These are phyloP conservation scores for Heterotilapia buettikoferi DNA, from an alignment of 2,113 vertebrate genomes.

Conservation along the genomic window DNA sequence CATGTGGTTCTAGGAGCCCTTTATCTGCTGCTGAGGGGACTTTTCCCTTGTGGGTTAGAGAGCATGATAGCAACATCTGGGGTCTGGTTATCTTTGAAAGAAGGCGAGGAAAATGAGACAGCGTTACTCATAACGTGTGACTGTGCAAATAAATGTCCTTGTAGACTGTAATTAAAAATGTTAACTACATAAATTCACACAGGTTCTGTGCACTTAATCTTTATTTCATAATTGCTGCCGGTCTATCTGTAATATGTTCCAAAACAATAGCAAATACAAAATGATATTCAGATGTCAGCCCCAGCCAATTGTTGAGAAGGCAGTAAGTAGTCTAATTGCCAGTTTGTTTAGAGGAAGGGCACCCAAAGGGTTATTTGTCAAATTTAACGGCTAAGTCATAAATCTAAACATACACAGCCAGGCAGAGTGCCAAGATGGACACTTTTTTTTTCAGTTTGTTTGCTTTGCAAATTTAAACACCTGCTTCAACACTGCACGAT, in stretches of 20 bases:
- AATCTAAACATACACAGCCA: constrained; percentile 55
- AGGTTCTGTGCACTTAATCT: background rate
- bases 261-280: background rate
- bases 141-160: background rate
- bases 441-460: constrained; percentile 21
- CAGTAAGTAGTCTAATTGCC: constrained; percentile 44
- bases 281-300: background rate
- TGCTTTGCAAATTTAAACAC: constrained; percentile 45
- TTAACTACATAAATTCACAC: background rate
- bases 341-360: constrained; percentile 51
- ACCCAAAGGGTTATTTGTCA: constrained; percentile 57
- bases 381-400: constrained; percentile 49
- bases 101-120: background rate
- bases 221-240: background rate
- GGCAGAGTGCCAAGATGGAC: constrained; percentile 37
- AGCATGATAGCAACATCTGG: constrained; percentile 56
- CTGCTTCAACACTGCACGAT: constrained; percentile 21
- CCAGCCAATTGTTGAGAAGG: constrained; percentile 26
- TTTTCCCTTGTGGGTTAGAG: constrained; percentile 52
- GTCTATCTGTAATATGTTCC: background rate
- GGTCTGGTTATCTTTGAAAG: constrained; percentile 4
- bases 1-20: constrained; percentile 50
- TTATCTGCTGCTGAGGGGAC: constrained; percentile 10
- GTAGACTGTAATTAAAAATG: background rate
- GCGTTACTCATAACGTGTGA: background rate